Conservation (phyloP, 2,888 invertebrate genomes). For the Eudasyphora cyanicolor region DNA sequence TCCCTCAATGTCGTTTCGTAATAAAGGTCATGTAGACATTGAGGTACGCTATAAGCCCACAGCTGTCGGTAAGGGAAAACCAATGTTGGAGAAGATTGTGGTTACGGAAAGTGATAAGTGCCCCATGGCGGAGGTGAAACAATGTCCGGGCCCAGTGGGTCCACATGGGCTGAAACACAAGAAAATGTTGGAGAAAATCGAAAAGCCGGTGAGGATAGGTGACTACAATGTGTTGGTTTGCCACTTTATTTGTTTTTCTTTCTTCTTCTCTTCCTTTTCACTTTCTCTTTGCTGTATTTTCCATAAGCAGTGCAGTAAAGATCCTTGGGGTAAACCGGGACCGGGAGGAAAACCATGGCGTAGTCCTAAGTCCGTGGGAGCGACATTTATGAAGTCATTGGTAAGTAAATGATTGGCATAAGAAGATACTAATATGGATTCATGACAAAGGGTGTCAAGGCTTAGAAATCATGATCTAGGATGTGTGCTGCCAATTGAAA, state of each 20-base stretch:
- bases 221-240: constrained; percentile 40
- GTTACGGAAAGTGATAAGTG: constrained; percentile 75
- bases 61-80: constrained; percentile 76
- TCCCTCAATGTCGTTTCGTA: constrained; percentile 84
- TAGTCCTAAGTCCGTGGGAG: constrained; percentile 86
- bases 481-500: too few relatives aligned
- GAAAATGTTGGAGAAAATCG: constrained; percentile 71
- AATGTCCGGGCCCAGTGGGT: constrained; percentile 62
- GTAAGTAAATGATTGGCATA: constrained; percentile 79
- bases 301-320: constrained; percentile 71
- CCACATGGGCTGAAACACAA: constrained; percentile 68
- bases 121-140: constrained; percentile 61
- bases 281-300: constrained; percentile 1
- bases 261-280: constrained; percentile 18
- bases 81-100: constrained; percentile 83
- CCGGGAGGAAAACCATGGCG: constrained; percentile 87
- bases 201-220: constrained; percentile 75
- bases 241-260: constrained; percentile 59
- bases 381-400: constrained; percentile 89
- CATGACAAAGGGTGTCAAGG: too few relatives aligned
- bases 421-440: background rate
- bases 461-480: too few relatives aligned
- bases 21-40: constrained; percentile 84
- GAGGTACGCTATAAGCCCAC: constrained; percentile 85
- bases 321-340: constrained; percentile 78